These are phyloP conservation scores for Imbricaverruca yamaguchii DNA, from an alignment of 2,888 invertebrate species.

Conservation along the genomic window DNA sequence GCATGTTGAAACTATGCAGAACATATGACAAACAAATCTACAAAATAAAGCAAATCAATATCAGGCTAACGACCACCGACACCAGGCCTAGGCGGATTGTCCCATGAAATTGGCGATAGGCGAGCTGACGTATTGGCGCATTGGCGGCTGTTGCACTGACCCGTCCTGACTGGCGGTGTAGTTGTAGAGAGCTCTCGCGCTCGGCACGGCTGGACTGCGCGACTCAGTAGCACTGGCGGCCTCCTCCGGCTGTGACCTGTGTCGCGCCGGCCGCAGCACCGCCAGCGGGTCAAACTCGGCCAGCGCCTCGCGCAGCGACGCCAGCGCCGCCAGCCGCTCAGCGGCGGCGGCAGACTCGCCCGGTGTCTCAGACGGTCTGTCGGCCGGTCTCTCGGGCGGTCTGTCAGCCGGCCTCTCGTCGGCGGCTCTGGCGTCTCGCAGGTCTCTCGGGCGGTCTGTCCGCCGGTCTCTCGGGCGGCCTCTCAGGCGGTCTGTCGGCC, in stretches of 20 bases:
- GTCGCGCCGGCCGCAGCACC: background rate
- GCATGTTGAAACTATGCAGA: too few species aligned
- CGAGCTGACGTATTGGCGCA: too few species aligned
- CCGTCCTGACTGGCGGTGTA: slow-evolving; percentile 22
- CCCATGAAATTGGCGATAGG: too few species aligned
- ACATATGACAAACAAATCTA: too few species aligned
- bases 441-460: background rate
- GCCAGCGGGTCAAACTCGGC: slow-evolving; percentile 17
- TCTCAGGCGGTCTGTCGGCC: background rate
- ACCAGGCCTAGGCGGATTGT: too few species aligned
- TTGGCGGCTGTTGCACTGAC: background rate
- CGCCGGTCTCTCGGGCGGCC: background rate
- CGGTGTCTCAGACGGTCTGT: background rate
- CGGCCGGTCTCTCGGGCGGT: background rate
- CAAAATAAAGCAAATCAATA: too few species aligned
- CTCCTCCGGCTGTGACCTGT: background rate
- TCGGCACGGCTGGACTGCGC: slow-evolving; percentile 9
- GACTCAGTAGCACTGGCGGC: background rate
- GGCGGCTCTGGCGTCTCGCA: background rate
- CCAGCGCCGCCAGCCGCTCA: slow-evolving; percentile 30
- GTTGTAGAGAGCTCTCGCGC: slow-evolving; percentile 4
- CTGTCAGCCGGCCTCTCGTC: background rate
- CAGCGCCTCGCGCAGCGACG: slow-evolving; percentile 19
- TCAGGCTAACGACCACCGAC: too few species aligned
- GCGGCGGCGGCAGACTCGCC: background rate